phyloP scores from a whole-genome alignment of 2,797 vertebrate genomes.

The Buphagus erythrorhynchus region DNA sequence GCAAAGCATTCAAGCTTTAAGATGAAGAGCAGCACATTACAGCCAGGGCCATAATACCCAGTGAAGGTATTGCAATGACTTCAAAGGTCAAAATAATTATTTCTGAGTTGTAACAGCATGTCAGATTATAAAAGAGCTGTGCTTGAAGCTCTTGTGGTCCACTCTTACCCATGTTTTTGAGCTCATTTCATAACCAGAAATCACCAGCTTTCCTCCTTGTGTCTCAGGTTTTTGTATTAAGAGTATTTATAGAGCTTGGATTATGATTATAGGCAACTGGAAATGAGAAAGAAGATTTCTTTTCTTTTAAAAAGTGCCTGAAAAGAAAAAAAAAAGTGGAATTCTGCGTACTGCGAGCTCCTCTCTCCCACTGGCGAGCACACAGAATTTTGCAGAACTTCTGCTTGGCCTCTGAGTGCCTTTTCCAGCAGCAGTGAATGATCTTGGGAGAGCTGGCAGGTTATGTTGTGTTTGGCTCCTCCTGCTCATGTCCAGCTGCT shows the following conservation, averaged over 20 bases:
- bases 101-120: not conserved
- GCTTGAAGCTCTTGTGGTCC: not conserved
- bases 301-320: too few species aligned
- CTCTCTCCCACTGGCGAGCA: not conserved
- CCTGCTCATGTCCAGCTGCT: not conserved
- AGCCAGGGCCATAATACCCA: not conserved
- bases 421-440: not conserved
- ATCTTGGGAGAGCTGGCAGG: not conserved
- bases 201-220: not conserved
- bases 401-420: not conserved
- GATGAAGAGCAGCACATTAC: not conserved
- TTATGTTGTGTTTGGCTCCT: not conserved
- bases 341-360: accelerated
- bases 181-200: not conserved
- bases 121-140: not conserved
- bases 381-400: not conserved
- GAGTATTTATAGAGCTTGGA: not conserved
- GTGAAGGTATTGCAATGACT: not conserved
- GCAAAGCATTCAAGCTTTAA: not conserved
- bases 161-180: not conserved
- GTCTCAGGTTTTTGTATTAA: not conserved
- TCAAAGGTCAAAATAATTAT: not conserved
- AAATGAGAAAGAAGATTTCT: not conserved
- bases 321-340: not conserved
- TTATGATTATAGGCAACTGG: not conserved